Evolutionary conservation across 2,888 invertebrate species (phyloP).

Genomic region (Pharmacophagus antenor): DNA sequence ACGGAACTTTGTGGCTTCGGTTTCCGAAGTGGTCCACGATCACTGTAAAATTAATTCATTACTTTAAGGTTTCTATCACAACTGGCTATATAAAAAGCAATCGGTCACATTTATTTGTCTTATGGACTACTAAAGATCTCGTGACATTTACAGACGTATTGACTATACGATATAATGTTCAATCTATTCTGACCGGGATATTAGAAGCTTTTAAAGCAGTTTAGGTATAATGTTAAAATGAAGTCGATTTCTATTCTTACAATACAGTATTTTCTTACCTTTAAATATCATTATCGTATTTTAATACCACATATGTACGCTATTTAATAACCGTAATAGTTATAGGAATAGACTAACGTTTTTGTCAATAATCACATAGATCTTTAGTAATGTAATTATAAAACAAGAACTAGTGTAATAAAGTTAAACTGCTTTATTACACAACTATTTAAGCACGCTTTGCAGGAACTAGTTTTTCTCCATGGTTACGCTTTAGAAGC

Average conservation of each 20-base stretch:
- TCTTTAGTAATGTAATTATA: background rate
- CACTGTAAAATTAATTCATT: background rate
- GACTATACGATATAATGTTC: background rate
- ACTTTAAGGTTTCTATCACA: background rate
- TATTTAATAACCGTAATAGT: background rate
- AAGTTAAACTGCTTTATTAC: constrained; percentile 2
- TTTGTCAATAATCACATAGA: background rate
- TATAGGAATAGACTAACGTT: background rate
- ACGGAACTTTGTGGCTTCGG: constrained; percentile 3
- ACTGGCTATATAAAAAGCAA: background rate
- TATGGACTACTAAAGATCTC: background rate
- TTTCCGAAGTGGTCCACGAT: background rate
- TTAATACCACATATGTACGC: background rate
- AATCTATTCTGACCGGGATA: too few species aligned
- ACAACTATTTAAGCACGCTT: background rate
- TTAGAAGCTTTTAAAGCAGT: too few species aligned
- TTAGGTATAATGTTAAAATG: too few species aligned
- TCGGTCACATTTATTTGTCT: background rate
- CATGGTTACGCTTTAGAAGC: background rate
- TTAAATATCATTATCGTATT: too few species aligned
- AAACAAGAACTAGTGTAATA: constrained; percentile 2
- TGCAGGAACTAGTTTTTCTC: background rate
- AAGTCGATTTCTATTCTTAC: too few species aligned
- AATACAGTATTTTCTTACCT: too few species aligned
- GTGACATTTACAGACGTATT: background rate